These are phyloP conservation scores for Caracal caracal DNA, from an alignment of 2,113 vertebrate genomes.

Conservation along the genomic window DNA sequence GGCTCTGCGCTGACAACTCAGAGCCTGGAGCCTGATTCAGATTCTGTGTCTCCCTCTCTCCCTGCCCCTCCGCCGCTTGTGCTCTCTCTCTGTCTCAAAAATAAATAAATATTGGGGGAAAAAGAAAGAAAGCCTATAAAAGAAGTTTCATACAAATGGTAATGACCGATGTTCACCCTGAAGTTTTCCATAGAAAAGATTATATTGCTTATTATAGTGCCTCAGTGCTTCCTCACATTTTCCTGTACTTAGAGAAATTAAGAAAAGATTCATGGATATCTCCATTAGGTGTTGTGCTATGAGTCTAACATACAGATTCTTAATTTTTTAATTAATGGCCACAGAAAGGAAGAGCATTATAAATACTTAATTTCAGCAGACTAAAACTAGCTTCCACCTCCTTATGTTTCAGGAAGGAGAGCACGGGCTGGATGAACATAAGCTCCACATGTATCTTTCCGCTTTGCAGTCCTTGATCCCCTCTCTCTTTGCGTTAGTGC, in stretches of 20 bases:
- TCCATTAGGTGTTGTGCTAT: not conserved
- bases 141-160: not conserved
- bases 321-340: not conserved
- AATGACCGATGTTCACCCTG: not conserved
- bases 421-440: constrained; percentile 96
- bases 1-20: too few relatives aligned
- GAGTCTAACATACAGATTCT: not conserved
- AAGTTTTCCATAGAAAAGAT: not conserved
- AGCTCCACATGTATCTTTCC: constrained; percentile 95
- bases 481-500: constrained; percentile 94
- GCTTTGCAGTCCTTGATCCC: constrained; percentile 97
- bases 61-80: too few relatives aligned
- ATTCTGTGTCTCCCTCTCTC: too few relatives aligned
- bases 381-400: constrained; percentile 29
- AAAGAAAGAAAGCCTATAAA: not conserved
- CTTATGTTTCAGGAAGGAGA: constrained; percentile 93
- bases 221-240: not conserved
- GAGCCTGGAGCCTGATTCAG: too few relatives aligned
- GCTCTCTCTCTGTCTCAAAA: too few relatives aligned
- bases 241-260: not conserved
- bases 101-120: too few relatives aligned
- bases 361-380: not conserved
- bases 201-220: not conserved
- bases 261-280: not conserved
- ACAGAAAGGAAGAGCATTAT: not conserved